phyloP scores from a whole-genome alignment of 2,888 invertebrate genomes.

The Allygus modestus region DNA sequence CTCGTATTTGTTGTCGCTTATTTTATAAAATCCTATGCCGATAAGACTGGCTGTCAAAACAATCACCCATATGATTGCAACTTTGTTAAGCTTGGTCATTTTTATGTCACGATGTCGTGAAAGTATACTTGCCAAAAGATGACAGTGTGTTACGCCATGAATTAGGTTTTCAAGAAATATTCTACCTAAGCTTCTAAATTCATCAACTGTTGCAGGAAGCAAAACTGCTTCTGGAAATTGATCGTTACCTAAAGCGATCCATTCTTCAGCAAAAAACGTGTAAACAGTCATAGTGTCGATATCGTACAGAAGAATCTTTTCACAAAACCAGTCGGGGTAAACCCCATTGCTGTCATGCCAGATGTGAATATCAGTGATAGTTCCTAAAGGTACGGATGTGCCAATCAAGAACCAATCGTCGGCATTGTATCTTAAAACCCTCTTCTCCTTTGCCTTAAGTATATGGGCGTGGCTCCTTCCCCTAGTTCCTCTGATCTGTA shows the following conservation, averaged over 20 bases:
- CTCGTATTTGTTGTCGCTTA: not conserved
- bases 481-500: not conserved
- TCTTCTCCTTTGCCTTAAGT: not conserved
- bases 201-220: not conserved
- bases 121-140: not conserved
- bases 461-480: not conserved
- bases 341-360: not conserved
- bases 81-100: slow-evolving; percentile 4
- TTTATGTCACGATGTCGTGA: not conserved
- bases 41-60: slow-evolving; percentile 10
- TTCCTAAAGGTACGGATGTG: not conserved
- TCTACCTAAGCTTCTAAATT: not conserved
- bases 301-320: slow-evolving; percentile 3
- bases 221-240: not conserved
- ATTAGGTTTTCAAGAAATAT: slow-evolving; percentile 4
- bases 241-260: not conserved
- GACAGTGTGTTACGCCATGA: not conserved
- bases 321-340: not conserved
- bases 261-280: not conserved
- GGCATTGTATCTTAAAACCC: not conserved
- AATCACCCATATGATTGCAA: not conserved
- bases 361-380: not conserved
- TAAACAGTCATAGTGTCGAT: not conserved
- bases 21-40: not conserved
- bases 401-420: slow-evolving; percentile 15